A percentile compares a stretch with the other conserved stretches of the same genome.
Conservation (phyloP, 1,140 invertebrate species). For the Drosophila willistoni region DNA sequence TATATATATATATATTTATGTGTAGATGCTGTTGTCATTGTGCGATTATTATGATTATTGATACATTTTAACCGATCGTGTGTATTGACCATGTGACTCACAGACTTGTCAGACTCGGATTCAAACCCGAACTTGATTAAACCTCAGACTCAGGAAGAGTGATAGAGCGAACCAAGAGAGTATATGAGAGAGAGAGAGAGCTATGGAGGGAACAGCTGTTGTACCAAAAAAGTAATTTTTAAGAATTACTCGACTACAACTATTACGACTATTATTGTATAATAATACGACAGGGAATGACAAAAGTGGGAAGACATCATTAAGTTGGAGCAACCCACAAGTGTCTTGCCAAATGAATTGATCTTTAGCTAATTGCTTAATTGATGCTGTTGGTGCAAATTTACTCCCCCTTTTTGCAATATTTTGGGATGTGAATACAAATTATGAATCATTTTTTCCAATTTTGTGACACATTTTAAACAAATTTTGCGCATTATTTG, state of each 20-base stretch:
- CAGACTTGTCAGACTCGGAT: slow-evolving; percentile 8
- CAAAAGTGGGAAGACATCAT: slow-evolving; percentile 4
- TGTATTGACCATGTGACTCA: slow-evolving; percentile 65
- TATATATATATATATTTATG: slow-evolving; percentile 20
- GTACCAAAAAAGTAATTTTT: neutral
- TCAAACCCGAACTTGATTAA: neutral
- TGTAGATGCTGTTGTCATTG: slow-evolving; percentile 31
- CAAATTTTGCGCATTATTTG: no score
- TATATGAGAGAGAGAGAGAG: neutral
- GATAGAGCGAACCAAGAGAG: neutral
- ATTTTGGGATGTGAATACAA: slow-evolving; percentile 13
- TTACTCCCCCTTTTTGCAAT: neutral
- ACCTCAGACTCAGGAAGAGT: neutral
- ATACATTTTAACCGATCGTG: slow-evolving; percentile 63
- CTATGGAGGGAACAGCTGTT: neutral
- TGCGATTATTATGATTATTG: slow-evolving; percentile 46
- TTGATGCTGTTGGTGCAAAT: slow-evolving; percentile 14
- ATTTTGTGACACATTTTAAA: neutral
- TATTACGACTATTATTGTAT: neutral
- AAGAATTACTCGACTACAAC: no score
- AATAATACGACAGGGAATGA: neutral
- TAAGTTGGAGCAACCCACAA: slow-evolving; percentile 1
- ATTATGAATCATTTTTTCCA: slow-evolving; percentile 16
- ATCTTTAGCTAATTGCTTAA: slow-evolving; percentile 45
- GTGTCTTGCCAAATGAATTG: slow-evolving; percentile 17